Evolutionary conservation across 2,797 vertebrate species (phyloP), one percentile per base, ranked within the genome.

Genomic region (Anas bahamensis): DNA sequence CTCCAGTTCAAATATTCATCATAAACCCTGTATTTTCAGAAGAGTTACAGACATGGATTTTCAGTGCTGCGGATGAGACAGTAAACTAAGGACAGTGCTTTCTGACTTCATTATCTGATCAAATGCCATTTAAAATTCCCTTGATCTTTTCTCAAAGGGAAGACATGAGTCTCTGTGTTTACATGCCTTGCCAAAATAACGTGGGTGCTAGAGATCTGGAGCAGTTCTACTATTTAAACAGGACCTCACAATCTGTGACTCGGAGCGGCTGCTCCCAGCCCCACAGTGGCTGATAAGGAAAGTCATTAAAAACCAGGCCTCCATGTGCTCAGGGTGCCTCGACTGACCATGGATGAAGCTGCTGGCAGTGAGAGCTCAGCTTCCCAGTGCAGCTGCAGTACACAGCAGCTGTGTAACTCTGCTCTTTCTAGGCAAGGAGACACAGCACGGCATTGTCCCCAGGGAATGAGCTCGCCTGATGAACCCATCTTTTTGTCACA

Each of bases 251-350:
- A 24, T 31, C 55, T 1, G 2, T 39, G 46, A 28, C 33, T 78
- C 28, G 1, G 1, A 23, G 28, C 50, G 17, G 2, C 37, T 88
- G 9, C 55, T 89, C 89, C 16, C 7, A 26, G 31, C 33, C 14
- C 37, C 33, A 64, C 1, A 10, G 22, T 31, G 39, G 17, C 9
- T 80, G 35, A 8, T 59, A 35, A 13, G 5, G 23, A 35, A 44
- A 42, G 65, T 31, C 10, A 6, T 7, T 59, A 19, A 18, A 64
- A 71, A 61, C 12, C 21, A 60, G 61, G 35, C 15, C 61, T 56
- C 5, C 63, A 6, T 0, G 0, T 10, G 6, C 4, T 1, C 0
- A 0, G 4, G 3, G 29, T 35, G 14, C 57, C 50, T 69, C 66
- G 2, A 52, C 69, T 2, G 15, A 3, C 39, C 2, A 0, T 1